Percentiles rank a stretch among this genome's conserved stretches.
These are phyloP conservation scores for Heliconius ethilla DNA, from an alignment of 2,888 invertebrate species.

Conservation along the genomic window DNA sequence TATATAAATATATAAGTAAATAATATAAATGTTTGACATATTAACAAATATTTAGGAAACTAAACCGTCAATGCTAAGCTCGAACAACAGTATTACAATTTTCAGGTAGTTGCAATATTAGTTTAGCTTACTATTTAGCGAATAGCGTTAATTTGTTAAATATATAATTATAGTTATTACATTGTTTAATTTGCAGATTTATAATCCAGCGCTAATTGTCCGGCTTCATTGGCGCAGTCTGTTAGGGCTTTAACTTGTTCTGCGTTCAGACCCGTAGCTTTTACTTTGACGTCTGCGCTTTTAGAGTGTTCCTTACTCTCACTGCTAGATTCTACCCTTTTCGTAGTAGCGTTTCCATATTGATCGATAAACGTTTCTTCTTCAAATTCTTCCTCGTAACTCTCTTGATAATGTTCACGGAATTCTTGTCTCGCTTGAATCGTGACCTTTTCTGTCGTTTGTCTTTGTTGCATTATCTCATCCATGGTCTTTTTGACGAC, in stretches of 20 bases:
- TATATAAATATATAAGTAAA: not conserved
- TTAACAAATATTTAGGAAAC: conserved; percentile 29
- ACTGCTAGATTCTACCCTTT: conserved; percentile 74
- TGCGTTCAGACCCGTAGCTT: conserved; percentile 73
- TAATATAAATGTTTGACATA: conserved; percentile 7
- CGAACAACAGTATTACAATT: conserved; percentile 48
- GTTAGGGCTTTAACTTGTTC: conserved; percentile 77
- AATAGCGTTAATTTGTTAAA: not conserved
- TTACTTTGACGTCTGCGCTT: conserved; percentile 77
- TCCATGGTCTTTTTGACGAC: conserved; percentile 78
- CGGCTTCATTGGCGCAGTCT: conserved; percentile 76
- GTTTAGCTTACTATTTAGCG: not conserved
- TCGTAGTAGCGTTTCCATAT: conserved; percentile 73
- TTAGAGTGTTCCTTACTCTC: conserved; percentile 77
- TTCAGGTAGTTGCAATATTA: not conserved
- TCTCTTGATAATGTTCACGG: conserved; percentile 73
- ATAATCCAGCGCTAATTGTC: conserved; percentile 76
- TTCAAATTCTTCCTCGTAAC: conserved; percentile 78
- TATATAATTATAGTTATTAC: conserved; percentile 51
- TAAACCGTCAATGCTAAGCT: conserved; percentile 51
- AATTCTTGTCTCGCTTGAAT: conserved; percentile 79
- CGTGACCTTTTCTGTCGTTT: conserved; percentile 69
- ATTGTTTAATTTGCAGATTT: conserved; percentile 74
- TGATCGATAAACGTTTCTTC: conserved; percentile 77
- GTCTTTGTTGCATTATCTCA: conserved; percentile 68